These are phyloP conservation scores for Himalopsyche phryganea DNA, from an alignment of 1,140 invertebrate genomes.

Conservation along the genomic window DNA sequence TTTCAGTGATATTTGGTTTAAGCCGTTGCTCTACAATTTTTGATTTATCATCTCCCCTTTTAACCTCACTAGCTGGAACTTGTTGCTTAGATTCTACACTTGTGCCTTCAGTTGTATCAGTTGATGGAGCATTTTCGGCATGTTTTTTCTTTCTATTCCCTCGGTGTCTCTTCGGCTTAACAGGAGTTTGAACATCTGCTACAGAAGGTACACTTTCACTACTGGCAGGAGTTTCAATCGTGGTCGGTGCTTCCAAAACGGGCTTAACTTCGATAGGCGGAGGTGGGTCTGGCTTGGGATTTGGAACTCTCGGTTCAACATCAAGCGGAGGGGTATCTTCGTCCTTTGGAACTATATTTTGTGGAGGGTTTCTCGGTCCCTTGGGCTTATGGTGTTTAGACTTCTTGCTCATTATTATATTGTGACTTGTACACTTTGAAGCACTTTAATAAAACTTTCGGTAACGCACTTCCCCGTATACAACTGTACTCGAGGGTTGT, in stretches of 20 bases:
- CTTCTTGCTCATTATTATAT: conserved; percentile 33
- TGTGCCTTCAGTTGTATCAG: conserved; percentile 2
- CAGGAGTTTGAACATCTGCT: conserved; percentile 2
- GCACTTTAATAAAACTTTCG: conserved; percentile 4
- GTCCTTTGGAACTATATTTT: background rate
- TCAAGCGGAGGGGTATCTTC: conserved; percentile 2
- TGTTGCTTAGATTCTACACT: conserved; percentile 1
- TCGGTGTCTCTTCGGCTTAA: conserved; percentile 28
- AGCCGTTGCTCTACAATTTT: conserved; percentile 7
- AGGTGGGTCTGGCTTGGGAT: conserved; percentile 1
- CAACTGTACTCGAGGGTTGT: conserved; percentile 7
- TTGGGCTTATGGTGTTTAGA: conserved; percentile 31
- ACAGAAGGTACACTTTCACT: background rate
- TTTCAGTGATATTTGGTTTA: conserved; percentile 1
- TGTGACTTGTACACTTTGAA: background rate
- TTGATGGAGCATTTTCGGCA: background rate
- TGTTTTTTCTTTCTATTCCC: conserved; percentile 27
- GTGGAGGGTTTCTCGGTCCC: conserved; percentile 27
- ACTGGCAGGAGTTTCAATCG: background rate
- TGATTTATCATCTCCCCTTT: background rate
- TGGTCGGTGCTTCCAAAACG: background rate
- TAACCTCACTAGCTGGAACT: background rate
- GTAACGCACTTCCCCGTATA: background rate
- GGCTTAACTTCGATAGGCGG: background rate
- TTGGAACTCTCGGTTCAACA: conserved; percentile 1